Evolutionary conservation across 2,888 invertebrate species (phyloP).

Genomic region (Metalampra italica): DNA sequence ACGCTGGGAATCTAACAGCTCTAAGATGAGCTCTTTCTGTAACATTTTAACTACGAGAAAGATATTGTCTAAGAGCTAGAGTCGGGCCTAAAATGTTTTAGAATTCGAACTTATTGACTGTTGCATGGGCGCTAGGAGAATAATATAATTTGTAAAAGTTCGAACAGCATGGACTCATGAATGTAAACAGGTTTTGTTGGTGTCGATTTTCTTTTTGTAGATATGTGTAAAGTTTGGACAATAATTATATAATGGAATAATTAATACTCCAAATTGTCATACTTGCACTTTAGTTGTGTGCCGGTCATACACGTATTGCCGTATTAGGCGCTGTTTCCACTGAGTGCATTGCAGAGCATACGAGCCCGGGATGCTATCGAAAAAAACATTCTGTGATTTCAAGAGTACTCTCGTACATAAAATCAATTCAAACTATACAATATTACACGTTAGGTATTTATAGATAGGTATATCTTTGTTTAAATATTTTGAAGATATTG

Average conservation of each 20-base stretch:
- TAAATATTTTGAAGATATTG: too few species aligned
- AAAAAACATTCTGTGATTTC: neutral
- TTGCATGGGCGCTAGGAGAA: constrained; percentile 21
- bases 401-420: neutral
- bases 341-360: neutral
- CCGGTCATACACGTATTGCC: constrained; percentile 3
- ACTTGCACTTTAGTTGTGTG: constrained; percentile 20
- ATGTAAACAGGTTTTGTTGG: constrained; percentile 30
- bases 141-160: constrained; percentile 25
- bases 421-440: too few species aligned
- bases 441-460: too few species aligned
- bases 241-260: constrained; percentile 56
- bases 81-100: neutral
- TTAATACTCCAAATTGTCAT: constrained; percentile 36
- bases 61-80: neutral
- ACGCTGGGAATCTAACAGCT: too few species aligned
- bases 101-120: constrained; percentile 30
- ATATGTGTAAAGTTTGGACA: constrained; percentile 72
- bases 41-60: too few species aligned
- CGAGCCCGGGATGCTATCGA: too few species aligned
- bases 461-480: too few species aligned
- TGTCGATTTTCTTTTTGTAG: constrained; percentile 45
- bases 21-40: too few species aligned
- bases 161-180: constrained; percentile 30
- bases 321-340: neutral